Conservation (phyloP, 2,888 invertebrate genomes). For the Drosophila peninsularis region DNA sequence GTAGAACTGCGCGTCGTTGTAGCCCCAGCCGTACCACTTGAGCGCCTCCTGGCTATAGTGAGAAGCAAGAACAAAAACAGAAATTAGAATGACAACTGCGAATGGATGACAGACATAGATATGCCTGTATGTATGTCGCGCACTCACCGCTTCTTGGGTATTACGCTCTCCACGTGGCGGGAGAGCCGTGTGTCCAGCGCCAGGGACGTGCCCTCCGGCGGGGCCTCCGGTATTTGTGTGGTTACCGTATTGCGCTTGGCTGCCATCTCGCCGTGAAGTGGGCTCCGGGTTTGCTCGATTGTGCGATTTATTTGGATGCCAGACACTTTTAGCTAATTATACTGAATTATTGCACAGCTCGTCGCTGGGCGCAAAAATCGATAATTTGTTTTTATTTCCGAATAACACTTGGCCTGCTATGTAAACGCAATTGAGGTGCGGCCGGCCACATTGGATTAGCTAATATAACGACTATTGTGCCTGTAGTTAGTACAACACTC, state of each 20-base stretch:
- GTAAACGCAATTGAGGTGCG: conserved; percentile 10
- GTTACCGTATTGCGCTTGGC: conserved; percentile 60
- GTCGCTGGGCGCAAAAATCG: conserved; percentile 35
- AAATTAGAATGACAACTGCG: conserved; percentile 10
- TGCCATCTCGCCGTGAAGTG: conserved; percentile 37
- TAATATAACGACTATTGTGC: conserved; percentile 4
- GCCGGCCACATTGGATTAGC: conserved; percentile 4
- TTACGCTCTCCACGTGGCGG: conserved; percentile 79
- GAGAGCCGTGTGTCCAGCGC: conserved; percentile 79
- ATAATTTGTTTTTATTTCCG: conserved; percentile 39
- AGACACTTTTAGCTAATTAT: conserved; percentile 6
- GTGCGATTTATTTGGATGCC: conserved; percentile 6
- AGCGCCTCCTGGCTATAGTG: conserved; percentile 92
- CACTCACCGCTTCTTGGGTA: conserved; percentile 83
- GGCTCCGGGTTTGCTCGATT: not conserved
- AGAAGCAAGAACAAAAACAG: conserved; percentile 3
- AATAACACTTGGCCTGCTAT: conserved; percentile 34
- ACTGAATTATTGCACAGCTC: conserved; percentile 33
- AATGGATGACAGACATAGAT: not conserved
- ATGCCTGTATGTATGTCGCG: not conserved
- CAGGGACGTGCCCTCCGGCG: conserved; percentile 48
- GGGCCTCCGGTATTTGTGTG: conserved; percentile 52
- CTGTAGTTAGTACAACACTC: conserved; percentile 8
- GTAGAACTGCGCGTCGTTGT: conserved; percentile 95
- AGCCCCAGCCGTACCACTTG: conserved; percentile 99